Percentiles rank a stretch among this genome's conserved stretches.
These are phyloP conservation scores for Cordilura impudica DNA, from an alignment of 2,888 invertebrate species.

Conservation along the genomic window DNA sequence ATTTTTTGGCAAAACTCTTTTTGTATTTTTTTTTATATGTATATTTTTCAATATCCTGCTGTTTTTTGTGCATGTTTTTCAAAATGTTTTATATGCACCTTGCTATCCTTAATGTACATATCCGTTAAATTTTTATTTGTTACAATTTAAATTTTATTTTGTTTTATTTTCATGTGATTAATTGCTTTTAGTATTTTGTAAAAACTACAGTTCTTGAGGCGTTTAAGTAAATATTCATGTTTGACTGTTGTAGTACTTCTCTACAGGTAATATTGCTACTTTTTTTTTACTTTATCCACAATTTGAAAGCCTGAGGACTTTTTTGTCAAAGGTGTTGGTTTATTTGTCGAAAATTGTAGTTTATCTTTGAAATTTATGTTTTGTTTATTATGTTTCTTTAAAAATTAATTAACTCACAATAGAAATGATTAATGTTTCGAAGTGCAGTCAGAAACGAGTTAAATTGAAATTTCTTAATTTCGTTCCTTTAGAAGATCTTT, in stretches of 20 bases:
- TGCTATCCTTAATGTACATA: slow-evolving; percentile 4
- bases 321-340: slow-evolving; percentile 58
- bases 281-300: background rate
- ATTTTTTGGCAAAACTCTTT: slow-evolving; percentile 7
- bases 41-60: slow-evolving; percentile 45
- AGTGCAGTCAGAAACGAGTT: slow-evolving; percentile 31
- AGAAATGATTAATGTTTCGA: slow-evolving; percentile 62
- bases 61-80: slow-evolving; percentile 3
- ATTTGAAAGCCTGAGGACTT: slow-evolving; percentile 44
- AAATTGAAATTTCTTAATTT: slow-evolving; percentile 55
- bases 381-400: slow-evolving; percentile 61
- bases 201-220: background rate
- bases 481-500: slow-evolving; percentile 18
- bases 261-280: slow-evolving; percentile 46
- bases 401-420: slow-evolving; percentile 64
- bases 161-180: slow-evolving; percentile 47
- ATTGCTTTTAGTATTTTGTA: slow-evolving; percentile 17
- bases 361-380: slow-evolving; percentile 56
- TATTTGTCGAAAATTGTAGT: slow-evolving; percentile 59
- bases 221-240: slow-evolving; percentile 3
- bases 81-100: slow-evolving; percentile 20
- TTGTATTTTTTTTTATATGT: slow-evolving; percentile 18
- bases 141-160: slow-evolving; percentile 57
- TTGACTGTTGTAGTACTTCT: background rate
- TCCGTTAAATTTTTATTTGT: slow-evolving; percentile 24